Evolutionary conservation across 2,113 vertebrate species (phyloP).

Genomic region (Arvicanthis niloticus): DNA sequence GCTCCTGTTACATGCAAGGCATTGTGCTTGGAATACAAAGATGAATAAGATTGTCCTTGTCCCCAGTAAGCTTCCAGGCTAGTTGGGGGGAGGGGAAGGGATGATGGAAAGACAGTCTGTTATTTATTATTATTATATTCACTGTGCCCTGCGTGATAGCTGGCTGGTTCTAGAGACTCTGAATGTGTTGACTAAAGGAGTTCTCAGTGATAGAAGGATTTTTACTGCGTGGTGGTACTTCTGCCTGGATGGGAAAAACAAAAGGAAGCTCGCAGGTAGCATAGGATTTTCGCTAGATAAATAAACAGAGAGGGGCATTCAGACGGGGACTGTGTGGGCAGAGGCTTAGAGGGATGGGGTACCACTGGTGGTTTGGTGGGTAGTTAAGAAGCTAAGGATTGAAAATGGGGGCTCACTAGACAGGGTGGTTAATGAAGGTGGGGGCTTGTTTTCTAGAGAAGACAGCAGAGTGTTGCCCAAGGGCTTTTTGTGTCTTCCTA

Average conservation of each 20-base stretch:
- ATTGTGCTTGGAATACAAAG: constrained; percentile 68
- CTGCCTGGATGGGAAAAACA: constrained; percentile 23
- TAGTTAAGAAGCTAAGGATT: background rate
- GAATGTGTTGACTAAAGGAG: constrained; percentile 55
- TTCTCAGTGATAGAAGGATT: background rate
- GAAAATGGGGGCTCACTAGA: background rate
- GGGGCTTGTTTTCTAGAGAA: constrained; percentile 14
- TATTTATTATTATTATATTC: constrained; percentile 29
- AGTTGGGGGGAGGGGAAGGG: background rate
- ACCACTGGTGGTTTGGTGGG: background rate
- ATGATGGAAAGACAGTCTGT: background rate
- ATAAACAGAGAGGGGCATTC: background rate
- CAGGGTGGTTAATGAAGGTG: background rate
- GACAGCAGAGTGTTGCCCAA: background rate
- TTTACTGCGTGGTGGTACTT: background rate
- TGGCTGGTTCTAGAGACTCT: constrained; percentile 1
- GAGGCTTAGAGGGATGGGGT: background rate
- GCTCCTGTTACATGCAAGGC: constrained; percentile 65
- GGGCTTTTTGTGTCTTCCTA: constrained; percentile 6
- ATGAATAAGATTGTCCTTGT: constrained; percentile 67
- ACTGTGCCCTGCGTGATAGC: background rate
- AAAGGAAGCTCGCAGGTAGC: background rate
- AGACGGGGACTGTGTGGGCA: background rate
- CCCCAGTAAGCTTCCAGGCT: constrained; percentile 65
- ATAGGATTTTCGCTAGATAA: constrained; percentile 37